phyloP scores from a whole-genome alignment of 2,113 vertebrate species.

The Albula goreensis region DNA sequence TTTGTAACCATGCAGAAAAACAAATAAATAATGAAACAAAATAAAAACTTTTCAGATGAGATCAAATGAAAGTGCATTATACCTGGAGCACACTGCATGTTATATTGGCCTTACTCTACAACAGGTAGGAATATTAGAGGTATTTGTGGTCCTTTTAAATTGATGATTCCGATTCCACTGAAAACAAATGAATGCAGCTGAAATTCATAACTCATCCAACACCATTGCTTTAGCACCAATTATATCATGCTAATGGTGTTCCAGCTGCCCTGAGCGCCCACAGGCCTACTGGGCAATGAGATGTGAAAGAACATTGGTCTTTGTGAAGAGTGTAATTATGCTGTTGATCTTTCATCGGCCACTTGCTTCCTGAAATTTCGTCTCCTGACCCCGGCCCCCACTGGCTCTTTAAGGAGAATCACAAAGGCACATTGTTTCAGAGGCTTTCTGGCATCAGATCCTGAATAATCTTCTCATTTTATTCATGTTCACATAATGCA shows the following conservation, averaged over 20 bases:
- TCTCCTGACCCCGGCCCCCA: constrained; percentile 6
- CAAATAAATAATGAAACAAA: too few species aligned
- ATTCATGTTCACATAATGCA: constrained; percentile 7
- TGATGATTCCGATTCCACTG: not conserved
- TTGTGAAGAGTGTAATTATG: not conserved
- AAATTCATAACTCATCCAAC: not conserved
- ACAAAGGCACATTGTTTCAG: constrained; percentile 25
- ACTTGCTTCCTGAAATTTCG: constrained; percentile 24
- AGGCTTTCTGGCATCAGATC: constrained; percentile 32
- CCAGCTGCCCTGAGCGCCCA: not conserved
- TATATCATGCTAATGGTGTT: constrained; percentile 21
- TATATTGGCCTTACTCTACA: too few species aligned
- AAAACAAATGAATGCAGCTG: not conserved
- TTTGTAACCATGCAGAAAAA: too few species aligned
- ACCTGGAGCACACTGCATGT: too few species aligned
- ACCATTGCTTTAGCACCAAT: constrained; percentile 21
- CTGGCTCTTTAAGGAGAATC: constrained; percentile 25
- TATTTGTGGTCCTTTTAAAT: not conserved
- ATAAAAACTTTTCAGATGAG: too few species aligned
- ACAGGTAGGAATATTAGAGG: not conserved
- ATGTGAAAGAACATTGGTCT: not conserved
- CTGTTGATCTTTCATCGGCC: constrained; percentile 23
- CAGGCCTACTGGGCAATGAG: not conserved
- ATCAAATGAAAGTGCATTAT: too few species aligned
- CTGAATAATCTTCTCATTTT: constrained; percentile 36